Evolutionary conservation across 2,113 vertebrate genomes (phyloP).

Genomic region (Sterna hirundo): DNA sequence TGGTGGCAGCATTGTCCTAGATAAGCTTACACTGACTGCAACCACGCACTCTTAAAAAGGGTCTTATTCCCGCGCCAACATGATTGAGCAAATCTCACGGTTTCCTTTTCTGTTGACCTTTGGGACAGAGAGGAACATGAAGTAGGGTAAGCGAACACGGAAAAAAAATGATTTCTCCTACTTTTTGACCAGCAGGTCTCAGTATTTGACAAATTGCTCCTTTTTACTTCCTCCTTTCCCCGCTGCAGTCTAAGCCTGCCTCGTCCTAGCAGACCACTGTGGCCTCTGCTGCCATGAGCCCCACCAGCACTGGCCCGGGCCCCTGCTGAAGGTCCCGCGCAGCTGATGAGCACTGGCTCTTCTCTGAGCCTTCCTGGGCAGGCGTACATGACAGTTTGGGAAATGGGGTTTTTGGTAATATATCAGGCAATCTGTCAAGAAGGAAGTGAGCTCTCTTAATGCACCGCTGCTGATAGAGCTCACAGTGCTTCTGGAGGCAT

Average conservation of each 20-base stretch:
- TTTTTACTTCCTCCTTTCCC: background rate
- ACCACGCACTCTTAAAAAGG: background rate
- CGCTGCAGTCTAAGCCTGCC: background rate
- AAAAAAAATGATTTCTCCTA: background rate
- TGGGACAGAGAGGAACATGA: background rate
- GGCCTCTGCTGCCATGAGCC: background rate
- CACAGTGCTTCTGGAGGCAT: background rate
- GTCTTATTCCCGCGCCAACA: background rate
- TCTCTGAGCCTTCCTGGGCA: background rate
- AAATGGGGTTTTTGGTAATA: background rate
- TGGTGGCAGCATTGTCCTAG: slow-evolving; percentile 58
- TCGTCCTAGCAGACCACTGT: accelerated
- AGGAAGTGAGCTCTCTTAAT: background rate
- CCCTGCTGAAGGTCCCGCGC: background rate
- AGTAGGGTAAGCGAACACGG: background rate
- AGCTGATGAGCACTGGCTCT: background rate
- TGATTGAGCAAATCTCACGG: accelerated
- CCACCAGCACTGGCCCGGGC: background rate
- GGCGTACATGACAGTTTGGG: background rate
- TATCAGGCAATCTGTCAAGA: background rate
- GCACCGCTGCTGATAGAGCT: background rate
- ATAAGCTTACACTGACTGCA: background rate
- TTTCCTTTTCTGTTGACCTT: background rate
- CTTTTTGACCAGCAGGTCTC: background rate
- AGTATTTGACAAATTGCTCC: background rate